A percentile compares a stretch with the other conserved stretches of the same genome.
Evolutionary conservation across 2,113 vertebrate species (phyloP).

Genomic region (Trochalopteron elliotii): DNA sequence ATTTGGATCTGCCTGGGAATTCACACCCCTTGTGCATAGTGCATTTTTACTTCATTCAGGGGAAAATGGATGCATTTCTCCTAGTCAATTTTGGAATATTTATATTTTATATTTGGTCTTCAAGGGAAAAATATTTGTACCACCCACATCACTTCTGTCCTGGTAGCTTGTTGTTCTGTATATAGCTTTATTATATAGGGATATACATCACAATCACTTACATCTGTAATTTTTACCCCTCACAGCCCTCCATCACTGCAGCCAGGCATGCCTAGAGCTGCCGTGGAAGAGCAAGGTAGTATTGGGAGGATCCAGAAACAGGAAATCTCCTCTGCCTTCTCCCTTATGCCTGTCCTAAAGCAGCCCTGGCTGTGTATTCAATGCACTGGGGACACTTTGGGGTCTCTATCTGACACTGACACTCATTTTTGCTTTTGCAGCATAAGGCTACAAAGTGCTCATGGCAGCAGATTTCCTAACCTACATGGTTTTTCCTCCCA

Average conservation of each 20-base stretch:
- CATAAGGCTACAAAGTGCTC: background rate
- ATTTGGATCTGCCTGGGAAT: background rate
- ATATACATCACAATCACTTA: background rate
- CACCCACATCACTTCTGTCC: background rate
- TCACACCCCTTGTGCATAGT: background rate
- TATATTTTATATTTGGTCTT: background rate
- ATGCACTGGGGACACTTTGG: background rate
- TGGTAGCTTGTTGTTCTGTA: background rate
- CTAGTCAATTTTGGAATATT: background rate
- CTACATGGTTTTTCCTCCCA: background rate
- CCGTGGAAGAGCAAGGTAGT: background rate
- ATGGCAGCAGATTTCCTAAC: background rate
- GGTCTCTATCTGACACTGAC: background rate
- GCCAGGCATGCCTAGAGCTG: background rate
- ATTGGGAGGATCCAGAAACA: background rate
- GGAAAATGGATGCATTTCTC: background rate
- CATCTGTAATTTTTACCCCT: background rate
- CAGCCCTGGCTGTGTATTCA: background rate
- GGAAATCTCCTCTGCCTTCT: background rate
- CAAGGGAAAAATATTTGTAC: background rate
- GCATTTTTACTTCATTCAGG: background rate
- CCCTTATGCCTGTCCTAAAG: background rate
- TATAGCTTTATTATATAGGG: background rate
- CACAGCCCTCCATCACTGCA: background rate
- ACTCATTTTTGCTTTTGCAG: background rate